A percentile compares a stretch with the other conserved stretches of the same genome.
These are phyloP conservation scores for Platysteira castanea DNA, from an alignment of 2,113 vertebrate species.

Conservation along the genomic window DNA sequence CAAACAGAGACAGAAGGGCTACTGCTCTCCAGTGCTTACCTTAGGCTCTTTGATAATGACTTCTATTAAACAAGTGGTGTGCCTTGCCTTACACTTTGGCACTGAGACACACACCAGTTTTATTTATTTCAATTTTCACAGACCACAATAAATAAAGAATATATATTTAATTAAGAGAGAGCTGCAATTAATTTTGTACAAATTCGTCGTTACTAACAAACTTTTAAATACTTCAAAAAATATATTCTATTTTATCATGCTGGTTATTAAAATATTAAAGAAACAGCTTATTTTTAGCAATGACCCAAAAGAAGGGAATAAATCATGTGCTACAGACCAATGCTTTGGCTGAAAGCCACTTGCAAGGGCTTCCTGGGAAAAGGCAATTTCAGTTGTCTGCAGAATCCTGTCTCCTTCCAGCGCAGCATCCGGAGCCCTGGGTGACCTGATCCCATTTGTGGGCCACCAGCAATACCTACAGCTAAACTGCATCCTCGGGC, in stretches of 20 bases:
- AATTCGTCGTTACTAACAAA: background rate
- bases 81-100: background rate
- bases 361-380: background rate
- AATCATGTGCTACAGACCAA: background rate
- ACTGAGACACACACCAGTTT: background rate
- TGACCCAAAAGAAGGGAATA: background rate
- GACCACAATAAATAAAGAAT: background rate
- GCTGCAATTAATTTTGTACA: background rate
- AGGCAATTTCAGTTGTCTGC: background rate
- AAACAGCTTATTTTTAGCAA: conserved; percentile 6
- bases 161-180: background rate
- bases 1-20: background rate
- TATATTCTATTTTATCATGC: background rate
- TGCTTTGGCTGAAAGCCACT: background rate
- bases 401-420: background rate
- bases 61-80: background rate
- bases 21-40: background rate
- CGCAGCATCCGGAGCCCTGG: rapidly evolving
- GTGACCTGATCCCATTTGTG: background rate
- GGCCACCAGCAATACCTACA: background rate
- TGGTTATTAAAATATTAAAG: background rate
- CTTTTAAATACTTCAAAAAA: background rate
- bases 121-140: background rate
- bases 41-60: background rate
- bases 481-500: background rate